Conservation (phyloP, 92 coral and sea anemone species). For the Parazoanthus darwini region DNA sequence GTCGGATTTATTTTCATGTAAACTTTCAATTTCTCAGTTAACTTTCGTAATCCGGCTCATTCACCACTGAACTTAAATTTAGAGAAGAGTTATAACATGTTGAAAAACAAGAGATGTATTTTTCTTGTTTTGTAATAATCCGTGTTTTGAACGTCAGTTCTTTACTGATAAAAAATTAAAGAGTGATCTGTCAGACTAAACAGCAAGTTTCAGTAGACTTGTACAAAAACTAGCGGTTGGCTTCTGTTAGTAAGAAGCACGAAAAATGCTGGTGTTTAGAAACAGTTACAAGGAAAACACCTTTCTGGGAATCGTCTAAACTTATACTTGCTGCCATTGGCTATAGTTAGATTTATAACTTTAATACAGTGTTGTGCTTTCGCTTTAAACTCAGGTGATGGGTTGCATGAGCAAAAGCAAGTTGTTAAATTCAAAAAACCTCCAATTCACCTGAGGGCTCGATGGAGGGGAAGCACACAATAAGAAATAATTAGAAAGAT, state of each 20-base stretch:
- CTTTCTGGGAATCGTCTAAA: neutral
- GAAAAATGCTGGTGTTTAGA: neutral
- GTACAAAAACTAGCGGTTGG: neutral
- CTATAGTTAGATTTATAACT: neutral
- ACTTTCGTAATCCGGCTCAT: neutral
- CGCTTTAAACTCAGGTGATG: neutral
- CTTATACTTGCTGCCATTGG: neutral
- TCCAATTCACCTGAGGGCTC: constrained; percentile 14
- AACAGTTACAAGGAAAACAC: neutral
- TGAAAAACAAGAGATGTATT: neutral
- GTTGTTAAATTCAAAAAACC: neutral
- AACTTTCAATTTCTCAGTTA: neutral
- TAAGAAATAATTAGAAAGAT: constrained; percentile 17
- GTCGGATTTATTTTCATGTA: neutral
- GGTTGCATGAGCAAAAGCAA: constrained; percentile 2
- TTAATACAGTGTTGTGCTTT: neutral
- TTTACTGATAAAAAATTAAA: constrained; percentile 15
- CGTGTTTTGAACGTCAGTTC: neutral
- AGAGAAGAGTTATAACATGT: neutral
- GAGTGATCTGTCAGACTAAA: neutral
- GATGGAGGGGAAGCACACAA: neutral
- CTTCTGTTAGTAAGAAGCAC: neutral
- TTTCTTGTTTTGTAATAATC: neutral
- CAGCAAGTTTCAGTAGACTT: neutral
- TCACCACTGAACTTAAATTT: neutral